Evolutionary conservation across 1,140 invertebrate genomes (phyloP).

Genomic region (Scaptomyza graminum): DNA sequence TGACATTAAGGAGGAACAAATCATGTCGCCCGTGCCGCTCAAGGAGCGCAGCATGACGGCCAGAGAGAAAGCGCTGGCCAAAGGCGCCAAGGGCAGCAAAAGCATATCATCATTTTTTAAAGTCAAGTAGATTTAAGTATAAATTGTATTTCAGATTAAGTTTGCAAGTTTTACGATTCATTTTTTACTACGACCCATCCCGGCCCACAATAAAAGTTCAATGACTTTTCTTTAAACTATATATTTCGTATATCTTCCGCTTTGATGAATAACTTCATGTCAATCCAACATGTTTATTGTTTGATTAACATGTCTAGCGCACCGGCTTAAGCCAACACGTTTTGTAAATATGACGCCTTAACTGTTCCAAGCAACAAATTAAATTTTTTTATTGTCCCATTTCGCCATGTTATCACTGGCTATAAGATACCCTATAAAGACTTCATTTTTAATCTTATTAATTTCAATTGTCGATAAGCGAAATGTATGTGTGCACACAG

Average conservation of each 20-base stretch:
- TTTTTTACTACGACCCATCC: slow-evolving; percentile 1
- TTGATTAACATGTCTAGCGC: slow-evolving; percentile 62
- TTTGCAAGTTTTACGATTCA: not conserved
- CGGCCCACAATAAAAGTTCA: slow-evolving; percentile 18
- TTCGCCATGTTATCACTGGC: not conserved
- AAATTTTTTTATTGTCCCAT: slow-evolving; percentile 29
- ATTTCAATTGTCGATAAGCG: no score
- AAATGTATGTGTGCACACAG: no score
- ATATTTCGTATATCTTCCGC: slow-evolving; percentile 1
- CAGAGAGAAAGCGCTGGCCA: slow-evolving; percentile 89
- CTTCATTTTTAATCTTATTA: no score
- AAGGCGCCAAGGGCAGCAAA: slow-evolving; percentile 89
- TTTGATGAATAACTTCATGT: slow-evolving; percentile 20
- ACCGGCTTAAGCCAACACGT: slow-evolving; percentile 12
- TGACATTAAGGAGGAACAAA: slow-evolving; percentile 36
- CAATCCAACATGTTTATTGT: slow-evolving; percentile 51
- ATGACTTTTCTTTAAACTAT: slow-evolving; percentile 12
- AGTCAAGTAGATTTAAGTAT: slow-evolving; percentile 60
- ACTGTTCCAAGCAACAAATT: slow-evolving; percentile 46
- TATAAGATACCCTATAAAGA: not conserved
- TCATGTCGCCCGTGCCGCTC: slow-evolving; percentile 56
- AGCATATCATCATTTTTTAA: slow-evolving; percentile 91
- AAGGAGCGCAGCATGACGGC: slow-evolving; percentile 85
- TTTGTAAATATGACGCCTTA: slow-evolving; percentile 40
- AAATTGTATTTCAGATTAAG: not conserved